Base-by-base conservation (phyloP, 2,888 invertebrate species). In the Synanthedon myopaeformis region DNA sequence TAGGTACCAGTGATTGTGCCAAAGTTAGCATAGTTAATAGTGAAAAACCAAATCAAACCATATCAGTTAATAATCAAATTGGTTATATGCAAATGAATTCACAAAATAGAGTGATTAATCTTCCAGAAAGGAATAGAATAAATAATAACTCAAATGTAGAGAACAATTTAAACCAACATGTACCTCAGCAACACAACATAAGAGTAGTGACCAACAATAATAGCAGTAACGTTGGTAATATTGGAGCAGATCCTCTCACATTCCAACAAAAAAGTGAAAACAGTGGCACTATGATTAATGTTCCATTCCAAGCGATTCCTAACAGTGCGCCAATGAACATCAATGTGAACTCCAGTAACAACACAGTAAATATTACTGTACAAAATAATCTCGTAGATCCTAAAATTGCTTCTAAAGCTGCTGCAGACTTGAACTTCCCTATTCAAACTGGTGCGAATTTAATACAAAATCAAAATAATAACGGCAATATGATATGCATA, bases 251-350 rank as follows among this genome's bases (percentile, higher is more conserved):
- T 49, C 73, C 87, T 17, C 58, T 85, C 54, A 64, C 76, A 11
- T 86, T 82, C 65, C 86, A 87, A 64, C 88, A 83, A 61, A 85
- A 81, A 61, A 74, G 62, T 54, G 87, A 86, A 65, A 79, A 67
- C 52, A 80, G 64, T 55, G 71, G 81, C 28, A 88, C 88, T 19
- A 87, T 87, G 77, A 88, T 88, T 52, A 88, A 87, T 61, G 84
- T 88, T 41, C 88, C 88, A 0, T 88, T 88, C 69, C 88, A 88
- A 69, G 79, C 86, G 3, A 86, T 88, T 66, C 87, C 86, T 4
- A 88, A 88, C 57, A 88, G 85, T 59, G 86, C 87, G 49, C 87
- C 87, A 2, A 87, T 87, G 87, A 87, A 87, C 60, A 87, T 87
- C 42, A 87, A 87, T 56, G 87, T 87, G 0, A 87, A 87, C 60